phyloP scores from a whole-genome alignment of 1,140 invertebrate species.

The Lordiphosa mommai region DNA sequence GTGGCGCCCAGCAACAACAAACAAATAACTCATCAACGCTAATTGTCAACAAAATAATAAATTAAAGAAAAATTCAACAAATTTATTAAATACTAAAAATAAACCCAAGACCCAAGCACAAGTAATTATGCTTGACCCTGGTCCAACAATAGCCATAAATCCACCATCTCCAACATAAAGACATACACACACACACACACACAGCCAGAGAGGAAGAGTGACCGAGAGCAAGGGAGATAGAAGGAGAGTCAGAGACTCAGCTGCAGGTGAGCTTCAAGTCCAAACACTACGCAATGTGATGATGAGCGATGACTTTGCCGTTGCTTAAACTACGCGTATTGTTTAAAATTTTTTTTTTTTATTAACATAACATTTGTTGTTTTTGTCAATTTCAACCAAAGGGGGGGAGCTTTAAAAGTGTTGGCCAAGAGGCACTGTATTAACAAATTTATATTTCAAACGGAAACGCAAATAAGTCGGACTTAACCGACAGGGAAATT shows the following conservation, averaged over 20 bases:
- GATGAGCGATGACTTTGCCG: slow-evolving; percentile 34
- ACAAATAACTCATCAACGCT: slow-evolving; percentile 35
- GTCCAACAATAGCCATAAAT: slow-evolving; percentile 57
- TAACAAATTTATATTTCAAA: too few species aligned
- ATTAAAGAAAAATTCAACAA: too few species aligned
- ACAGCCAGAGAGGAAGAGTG: not conserved
- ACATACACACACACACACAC: not conserved
- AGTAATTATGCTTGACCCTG: slow-evolving; percentile 76
- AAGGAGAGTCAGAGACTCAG: not conserved
- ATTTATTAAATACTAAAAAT: slow-evolving; percentile 72
- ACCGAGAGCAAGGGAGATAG: not conserved
- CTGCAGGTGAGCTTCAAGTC: not conserved
- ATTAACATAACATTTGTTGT: slow-evolving; percentile 29
- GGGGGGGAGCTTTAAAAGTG: too few species aligned
- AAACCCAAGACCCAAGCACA: slow-evolving; percentile 35
- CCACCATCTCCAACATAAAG: slow-evolving; percentile 31
- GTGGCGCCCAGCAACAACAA: slow-evolving; percentile 28
- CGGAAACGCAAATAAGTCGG: too few species aligned
- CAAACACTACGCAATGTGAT: slow-evolving; percentile 40
- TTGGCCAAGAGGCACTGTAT: too few species aligned
- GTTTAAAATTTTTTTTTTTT: slow-evolving; percentile 30
- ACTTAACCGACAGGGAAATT: too few species aligned
- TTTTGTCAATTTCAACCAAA: too few species aligned
- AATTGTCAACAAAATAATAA: slow-evolving; percentile 55
- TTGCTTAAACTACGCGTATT: slow-evolving; percentile 11